A percentile compares a stretch with the other conserved stretches of the same genome.
Evolutionary conservation across 2,113 vertebrate species (phyloP).

Genomic region (Anarrhichthys ocellatus): DNA sequence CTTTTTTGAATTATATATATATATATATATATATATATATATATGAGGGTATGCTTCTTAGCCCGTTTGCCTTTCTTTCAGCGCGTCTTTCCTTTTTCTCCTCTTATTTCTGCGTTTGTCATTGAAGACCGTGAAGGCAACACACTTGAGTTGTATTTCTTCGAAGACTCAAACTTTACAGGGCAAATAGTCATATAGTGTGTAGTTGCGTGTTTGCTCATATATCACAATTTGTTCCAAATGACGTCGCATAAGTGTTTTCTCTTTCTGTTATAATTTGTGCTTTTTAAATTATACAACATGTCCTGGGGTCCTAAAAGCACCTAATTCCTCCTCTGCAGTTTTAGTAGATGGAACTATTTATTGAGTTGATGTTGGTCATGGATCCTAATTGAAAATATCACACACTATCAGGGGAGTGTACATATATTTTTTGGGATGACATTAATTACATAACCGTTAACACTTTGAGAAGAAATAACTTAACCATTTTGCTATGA

Average conservation of each 20-base stretch:
- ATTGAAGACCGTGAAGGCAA: neutral
- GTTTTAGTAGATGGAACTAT: no score
- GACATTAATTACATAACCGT: neutral
- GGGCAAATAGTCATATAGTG: neutral
- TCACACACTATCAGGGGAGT: no score
- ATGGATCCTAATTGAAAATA: no score
- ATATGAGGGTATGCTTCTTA: no score
- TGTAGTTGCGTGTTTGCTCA: neutral
- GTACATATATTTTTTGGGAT: neutral
- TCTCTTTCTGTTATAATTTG: neutral
- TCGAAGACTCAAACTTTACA: neutral
- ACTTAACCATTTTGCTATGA: neutral
- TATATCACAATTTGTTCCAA: neutral
- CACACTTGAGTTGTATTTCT: neutral
- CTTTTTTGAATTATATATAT: constrained; percentile 12
- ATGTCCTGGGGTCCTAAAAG: no score
- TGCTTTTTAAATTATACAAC: neutral
- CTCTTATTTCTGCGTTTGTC: neutral
- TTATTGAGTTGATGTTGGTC: no score
- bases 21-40: neutral
- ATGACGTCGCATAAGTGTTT: neutral
- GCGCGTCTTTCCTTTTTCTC: neutral
- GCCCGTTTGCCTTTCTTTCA: no score
- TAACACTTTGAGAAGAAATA: neutral
- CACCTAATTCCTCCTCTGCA: no score